phyloP scores from a whole-genome alignment of 2,113 vertebrate species.

The Phainopepla nitens region DNA sequence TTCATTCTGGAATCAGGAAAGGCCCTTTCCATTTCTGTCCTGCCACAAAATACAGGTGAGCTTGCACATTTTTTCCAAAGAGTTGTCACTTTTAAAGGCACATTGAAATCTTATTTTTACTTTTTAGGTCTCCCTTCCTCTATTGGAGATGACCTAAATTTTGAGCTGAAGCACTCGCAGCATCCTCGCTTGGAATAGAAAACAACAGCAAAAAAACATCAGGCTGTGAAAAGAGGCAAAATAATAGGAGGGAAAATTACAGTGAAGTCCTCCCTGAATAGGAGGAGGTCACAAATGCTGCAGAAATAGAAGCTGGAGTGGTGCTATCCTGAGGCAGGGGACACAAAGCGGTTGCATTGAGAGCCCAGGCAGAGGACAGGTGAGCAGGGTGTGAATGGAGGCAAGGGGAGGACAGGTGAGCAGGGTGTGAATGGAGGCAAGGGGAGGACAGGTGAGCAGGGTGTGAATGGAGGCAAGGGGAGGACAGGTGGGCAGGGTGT shows the following conservation, averaged over 20 bases:
- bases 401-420: no score
- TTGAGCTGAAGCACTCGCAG: slow-evolving; percentile 37
- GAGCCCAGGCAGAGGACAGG: neutral
- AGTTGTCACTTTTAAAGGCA: slow-evolving; percentile 33
- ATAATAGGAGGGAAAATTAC: slow-evolving; percentile 44
- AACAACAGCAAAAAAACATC: slow-evolving; percentile 48
- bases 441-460: no score
- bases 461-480: no score
- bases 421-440: no score
- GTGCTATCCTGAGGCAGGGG: neutral
- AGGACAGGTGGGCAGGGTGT: no score
- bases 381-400: neutral
- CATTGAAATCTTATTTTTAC: slow-evolving; percentile 26
- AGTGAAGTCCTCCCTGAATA: slow-evolving; percentile 28
- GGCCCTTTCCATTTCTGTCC: neutral
- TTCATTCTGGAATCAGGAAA: neutral
- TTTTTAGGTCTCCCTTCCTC: slow-evolving; percentile 42
- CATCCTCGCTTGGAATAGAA: slow-evolving; percentile 24
- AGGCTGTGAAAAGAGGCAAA: slow-evolving; percentile 32
- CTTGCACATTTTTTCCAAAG: neutral
- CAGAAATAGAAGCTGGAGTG: slow-evolving; percentile 25
- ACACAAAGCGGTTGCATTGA: neutral
- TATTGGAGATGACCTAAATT: slow-evolving; percentile 56
- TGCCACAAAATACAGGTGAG: neutral
- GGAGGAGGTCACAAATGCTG: slow-evolving; percentile 15